Evolutionary conservation across 2,888 invertebrate species (phyloP).

Genomic region (Rotaria macrura): DNA sequence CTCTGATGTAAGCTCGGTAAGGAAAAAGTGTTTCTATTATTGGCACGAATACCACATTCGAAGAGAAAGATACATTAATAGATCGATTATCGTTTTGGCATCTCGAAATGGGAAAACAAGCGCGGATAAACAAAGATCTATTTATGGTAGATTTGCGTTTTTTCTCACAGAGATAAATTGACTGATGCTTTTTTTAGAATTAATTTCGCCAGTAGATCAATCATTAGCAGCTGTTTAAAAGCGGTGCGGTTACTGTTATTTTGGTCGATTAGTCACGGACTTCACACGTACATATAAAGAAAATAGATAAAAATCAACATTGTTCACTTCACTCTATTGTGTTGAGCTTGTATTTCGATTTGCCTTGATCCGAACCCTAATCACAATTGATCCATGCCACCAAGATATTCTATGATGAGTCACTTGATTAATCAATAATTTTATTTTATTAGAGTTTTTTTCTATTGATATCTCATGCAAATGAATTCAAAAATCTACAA

Average conservation of each 20-base stretch:
- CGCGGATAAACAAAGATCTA: neutral
- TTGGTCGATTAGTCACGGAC: neutral
- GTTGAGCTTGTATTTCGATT: too few species aligned
- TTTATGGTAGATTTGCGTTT: neutral
- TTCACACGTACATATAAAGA: too few species aligned
- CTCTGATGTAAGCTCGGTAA: too few species aligned
- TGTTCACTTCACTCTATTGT: too few species aligned
- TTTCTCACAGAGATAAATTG: too few species aligned
- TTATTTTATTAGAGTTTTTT: neutral
- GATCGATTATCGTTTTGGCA: neutral
- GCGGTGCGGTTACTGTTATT: neutral
- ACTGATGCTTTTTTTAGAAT: neutral
- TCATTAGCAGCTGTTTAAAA: neutral
- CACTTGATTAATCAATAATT: neutral
- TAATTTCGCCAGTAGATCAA: neutral
- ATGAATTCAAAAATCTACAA: neutral
- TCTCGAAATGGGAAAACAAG: neutral
- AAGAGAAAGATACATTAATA: neutral
- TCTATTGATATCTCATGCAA: neutral
- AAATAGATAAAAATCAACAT: too few species aligned
- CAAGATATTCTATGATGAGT: neutral
- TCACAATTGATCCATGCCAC: neutral
- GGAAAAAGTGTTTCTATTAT: too few species aligned
- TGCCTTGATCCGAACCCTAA: neutral
- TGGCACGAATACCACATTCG: too few species aligned